Conservation (phyloP, 2,113 vertebrate genomes). For the Sceloporus undulatus region DNA sequence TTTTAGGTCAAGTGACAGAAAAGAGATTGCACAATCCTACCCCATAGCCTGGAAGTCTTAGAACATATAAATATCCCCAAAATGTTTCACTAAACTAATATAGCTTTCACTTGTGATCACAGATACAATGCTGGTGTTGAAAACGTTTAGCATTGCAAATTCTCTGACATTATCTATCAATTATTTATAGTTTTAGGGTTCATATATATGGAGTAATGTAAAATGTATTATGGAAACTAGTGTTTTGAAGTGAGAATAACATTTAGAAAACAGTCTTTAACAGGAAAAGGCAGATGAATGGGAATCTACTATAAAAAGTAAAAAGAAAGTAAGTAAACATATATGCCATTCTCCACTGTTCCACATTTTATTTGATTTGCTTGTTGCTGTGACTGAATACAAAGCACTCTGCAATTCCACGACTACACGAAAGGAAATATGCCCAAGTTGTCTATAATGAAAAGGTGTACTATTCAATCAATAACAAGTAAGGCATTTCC, state of each 20-base stretch:
- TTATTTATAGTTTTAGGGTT: conserved; percentile 54
- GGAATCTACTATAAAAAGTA: conserved; percentile 8
- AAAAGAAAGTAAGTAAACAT: conserved; percentile 36
- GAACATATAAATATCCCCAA: too few relatives aligned
- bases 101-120: too few relatives aligned
- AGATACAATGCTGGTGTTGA: background rate
- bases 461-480: conserved; percentile 57
- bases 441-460: conserved; percentile 62
- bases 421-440: conserved; percentile 52
- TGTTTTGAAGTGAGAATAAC: conserved; percentile 24
- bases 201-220: conserved; percentile 40
- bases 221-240: conserved; percentile 53
- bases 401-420: conserved; percentile 47
- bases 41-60: too few relatives aligned
- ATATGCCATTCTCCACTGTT: conserved; percentile 38
- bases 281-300: conserved; percentile 36
- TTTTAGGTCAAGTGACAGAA: background rate
- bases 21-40: too few relatives aligned
- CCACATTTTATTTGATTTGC: conserved; percentile 44
- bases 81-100: too few relatives aligned
- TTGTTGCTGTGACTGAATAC: conserved; percentile 49
- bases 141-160: conserved; percentile 10
- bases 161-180: conserved; percentile 47
- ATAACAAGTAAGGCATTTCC: conserved; percentile 54
- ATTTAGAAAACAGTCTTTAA: conserved; percentile 42